Percentiles rank a stretch among this genome's conserved stretches.
Evolutionary conservation across 2,797 vertebrate genomes (phyloP).

Genomic region (Aulostomus chinensis): DNA sequence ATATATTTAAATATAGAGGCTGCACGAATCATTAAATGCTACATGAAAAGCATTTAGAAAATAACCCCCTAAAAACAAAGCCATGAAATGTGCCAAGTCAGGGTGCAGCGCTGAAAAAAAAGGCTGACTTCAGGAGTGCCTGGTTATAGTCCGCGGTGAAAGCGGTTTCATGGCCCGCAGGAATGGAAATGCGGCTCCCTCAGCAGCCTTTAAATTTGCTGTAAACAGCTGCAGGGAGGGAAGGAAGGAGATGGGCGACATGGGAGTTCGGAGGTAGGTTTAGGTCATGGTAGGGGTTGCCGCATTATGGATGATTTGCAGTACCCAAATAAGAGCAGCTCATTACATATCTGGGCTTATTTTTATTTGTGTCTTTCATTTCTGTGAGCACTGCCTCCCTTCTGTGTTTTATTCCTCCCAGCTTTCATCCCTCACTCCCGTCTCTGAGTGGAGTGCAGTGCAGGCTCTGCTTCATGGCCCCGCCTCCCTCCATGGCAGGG

Average conservation of each 20-base stretch:
- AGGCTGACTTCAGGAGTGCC: conserved; percentile 16
- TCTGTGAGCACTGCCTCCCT: neutral
- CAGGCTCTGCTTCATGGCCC: conserved; percentile 32
- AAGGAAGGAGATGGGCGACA: conserved; percentile 27
- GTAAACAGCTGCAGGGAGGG: conserved; percentile 45
- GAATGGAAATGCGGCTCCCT: conserved; percentile 30
- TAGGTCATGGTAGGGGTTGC: conserved; percentile 38
- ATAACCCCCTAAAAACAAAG: neutral
- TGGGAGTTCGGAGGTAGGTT: conserved; percentile 1
- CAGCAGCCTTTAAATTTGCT: conserved; percentile 46
- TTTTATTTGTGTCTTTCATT: neutral
- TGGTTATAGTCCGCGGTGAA: conserved; percentile 12
- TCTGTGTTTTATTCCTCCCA: conserved; percentile 16
- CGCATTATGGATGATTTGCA: conserved; percentile 44
- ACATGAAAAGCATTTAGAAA: conserved; percentile 2
- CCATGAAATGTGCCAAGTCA: conserved; percentile 25
- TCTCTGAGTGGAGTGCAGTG: conserved; percentile 29
- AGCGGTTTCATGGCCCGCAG: conserved; percentile 16
- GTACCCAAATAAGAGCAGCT: conserved; percentile 20
- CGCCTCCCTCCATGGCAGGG: conserved; percentile 44
- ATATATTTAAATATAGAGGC: no score
- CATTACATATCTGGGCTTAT: neutral
- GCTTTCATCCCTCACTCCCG: conserved; percentile 26
- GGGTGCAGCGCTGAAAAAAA: conserved; percentile 1
- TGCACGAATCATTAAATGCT: conserved; percentile 3